phyloP scores from a whole-genome alignment of 2,797 vertebrate genomes.

The Graptemys geographica region DNA sequence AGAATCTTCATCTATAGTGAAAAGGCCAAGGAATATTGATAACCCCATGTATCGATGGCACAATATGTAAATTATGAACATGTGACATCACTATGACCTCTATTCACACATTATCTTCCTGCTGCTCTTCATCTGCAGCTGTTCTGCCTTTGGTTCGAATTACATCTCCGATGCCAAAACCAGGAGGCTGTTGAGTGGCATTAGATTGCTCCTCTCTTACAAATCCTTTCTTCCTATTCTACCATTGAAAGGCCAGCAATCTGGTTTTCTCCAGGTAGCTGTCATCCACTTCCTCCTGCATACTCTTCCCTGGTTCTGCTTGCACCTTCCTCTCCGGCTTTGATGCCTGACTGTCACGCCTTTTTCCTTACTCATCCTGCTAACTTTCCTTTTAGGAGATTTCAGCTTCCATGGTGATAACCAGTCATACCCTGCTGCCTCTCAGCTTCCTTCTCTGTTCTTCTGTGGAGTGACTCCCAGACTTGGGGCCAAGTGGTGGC shows the following conservation, averaged over 20 bases:
- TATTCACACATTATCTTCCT: neutral
- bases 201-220: neutral
- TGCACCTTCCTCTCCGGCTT: neutral
- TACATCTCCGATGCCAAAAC: neutral
- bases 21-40: neutral
- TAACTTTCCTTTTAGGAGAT: neutral
- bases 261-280: fast-evolving
- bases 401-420: neutral
- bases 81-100: fast-evolving
- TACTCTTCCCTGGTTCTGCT: neutral
- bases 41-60: neutral
- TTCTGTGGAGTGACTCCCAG: neutral
- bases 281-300: fast-evolving
- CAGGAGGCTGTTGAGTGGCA: neutral
- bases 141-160: neutral
- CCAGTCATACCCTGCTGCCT: fast-evolving
- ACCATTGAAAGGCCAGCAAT: neutral
- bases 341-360: neutral
- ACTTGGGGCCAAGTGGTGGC: neutral
- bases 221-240: neutral
- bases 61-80: neutral
- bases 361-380: neutral
- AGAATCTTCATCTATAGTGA: neutral
- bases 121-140: neutral
- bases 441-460: neutral